Percentiles rank a stretch among this genome's conserved stretches.
phyloP scores from a whole-genome alignment of 1,140 invertebrate genomes.

The Drosophila sechellia region DNA sequence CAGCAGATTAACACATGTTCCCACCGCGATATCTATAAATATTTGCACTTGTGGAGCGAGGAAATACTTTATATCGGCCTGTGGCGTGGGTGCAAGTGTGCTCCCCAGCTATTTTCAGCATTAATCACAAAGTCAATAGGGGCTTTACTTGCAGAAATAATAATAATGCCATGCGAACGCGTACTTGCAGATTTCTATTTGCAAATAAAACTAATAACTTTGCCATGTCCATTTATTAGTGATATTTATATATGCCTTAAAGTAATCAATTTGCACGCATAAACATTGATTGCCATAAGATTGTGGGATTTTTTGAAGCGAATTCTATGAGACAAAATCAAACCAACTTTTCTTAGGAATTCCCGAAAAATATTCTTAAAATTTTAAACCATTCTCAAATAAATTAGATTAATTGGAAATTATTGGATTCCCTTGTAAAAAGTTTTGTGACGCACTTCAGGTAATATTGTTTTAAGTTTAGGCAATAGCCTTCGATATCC shows the following conservation, averaged over 20 bases:
- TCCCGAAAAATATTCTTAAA: neutral
- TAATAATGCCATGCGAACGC: conserved; percentile 2
- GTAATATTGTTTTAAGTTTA: conserved; percentile 13
- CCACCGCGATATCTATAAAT: conserved; percentile 1
- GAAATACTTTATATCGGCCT: conserved; percentile 1
- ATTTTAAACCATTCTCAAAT: neutral
- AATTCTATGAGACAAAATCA: neutral
- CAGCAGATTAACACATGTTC: conserved; percentile 39
- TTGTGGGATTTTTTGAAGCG: neutral
- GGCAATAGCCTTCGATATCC: conserved; percentile 22
- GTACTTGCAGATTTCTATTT: conserved; percentile 26
- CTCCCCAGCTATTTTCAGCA: conserved; percentile 16
- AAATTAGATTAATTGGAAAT: neutral
- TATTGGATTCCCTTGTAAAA: conserved; percentile 3
- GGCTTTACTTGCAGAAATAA: neutral
- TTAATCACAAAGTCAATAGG: conserved; percentile 27
- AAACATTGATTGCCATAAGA: neutral
- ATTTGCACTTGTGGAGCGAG: neutral
- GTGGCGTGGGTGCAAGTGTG: neutral
- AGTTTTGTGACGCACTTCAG: conserved; percentile 27
- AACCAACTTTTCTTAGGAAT: too few species aligned
- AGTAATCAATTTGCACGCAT: conserved; percentile 20
- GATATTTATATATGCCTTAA: conserved; percentile 18
- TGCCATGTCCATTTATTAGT: conserved; percentile 5
- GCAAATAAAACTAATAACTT: conserved; percentile 12